phyloP scores from a whole-genome alignment of 1,140 invertebrate genomes.

The Drosophila erecta region DNA sequence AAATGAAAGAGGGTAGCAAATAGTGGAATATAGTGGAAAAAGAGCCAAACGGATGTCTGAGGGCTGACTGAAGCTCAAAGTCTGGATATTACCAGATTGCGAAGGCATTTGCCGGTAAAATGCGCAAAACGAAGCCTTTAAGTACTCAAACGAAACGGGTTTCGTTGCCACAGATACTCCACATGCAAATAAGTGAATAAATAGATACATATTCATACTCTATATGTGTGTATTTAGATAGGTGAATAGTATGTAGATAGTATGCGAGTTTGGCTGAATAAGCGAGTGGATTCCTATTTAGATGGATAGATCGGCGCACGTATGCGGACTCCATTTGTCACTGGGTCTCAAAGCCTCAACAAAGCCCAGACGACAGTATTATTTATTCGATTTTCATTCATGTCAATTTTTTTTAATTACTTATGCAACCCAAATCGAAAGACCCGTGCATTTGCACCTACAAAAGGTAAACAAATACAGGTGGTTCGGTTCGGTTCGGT shows the following conservation, averaged over 20 bases:
- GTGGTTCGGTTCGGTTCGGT: conserved; percentile 21
- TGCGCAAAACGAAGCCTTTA: conserved; percentile 51
- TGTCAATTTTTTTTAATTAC: conserved; percentile 6
- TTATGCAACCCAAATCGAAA: conserved; percentile 25
- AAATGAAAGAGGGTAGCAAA: not conserved
- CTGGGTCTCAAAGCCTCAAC: conserved; percentile 14
- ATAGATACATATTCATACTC: not conserved
- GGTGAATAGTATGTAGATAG: not conserved
- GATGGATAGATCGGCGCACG: conserved; percentile 31
- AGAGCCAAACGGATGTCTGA: conserved; percentile 6
- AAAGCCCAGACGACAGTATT: conserved; percentile 21
- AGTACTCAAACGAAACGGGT: conserved; percentile 43
- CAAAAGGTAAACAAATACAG: conserved; percentile 36
- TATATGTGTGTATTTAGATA: conserved; percentile 5
- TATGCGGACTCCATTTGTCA: conserved; percentile 36
- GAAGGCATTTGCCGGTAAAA: conserved; percentile 39
- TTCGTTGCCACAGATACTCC: conserved; percentile 39
- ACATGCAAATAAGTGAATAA: conserved; percentile 26
- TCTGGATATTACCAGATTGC: conserved; percentile 53
- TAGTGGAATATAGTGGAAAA: not conserved
- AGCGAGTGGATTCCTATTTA: conserved; percentile 16
- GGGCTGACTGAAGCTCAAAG: conserved; percentile 26
- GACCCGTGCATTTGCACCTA: conserved; percentile 22
- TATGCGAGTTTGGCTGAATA: conserved; percentile 6
- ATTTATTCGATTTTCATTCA: conserved; percentile 17